These are phyloP conservation scores for Piezodorus guildinii DNA, from an alignment of 1,140 invertebrate species.

Conservation along the genomic window DNA sequence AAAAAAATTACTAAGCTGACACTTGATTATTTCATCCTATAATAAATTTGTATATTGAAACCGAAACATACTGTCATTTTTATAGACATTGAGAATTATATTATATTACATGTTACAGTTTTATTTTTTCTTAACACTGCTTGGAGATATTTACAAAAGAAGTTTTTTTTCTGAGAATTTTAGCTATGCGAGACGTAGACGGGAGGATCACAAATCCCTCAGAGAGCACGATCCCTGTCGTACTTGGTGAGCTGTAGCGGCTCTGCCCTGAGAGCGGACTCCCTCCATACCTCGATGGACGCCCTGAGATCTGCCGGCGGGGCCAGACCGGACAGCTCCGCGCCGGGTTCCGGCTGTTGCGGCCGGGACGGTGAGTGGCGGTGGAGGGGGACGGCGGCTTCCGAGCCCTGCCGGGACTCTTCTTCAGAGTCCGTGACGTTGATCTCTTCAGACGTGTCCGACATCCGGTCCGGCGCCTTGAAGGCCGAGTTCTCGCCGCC, in stretches of 20 bases:
- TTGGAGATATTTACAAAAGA: too few species aligned
- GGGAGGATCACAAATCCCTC: background rate
- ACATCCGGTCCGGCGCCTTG: constrained; percentile 42
- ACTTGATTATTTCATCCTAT: too few species aligned
- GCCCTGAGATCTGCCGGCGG: constrained; percentile 20
- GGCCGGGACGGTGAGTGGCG: background rate
- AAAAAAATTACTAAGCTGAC: too few species aligned
- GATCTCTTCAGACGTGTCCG: constrained; percentile 31
- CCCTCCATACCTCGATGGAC: constrained; percentile 27
- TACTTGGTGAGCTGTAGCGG: constrained; percentile 29
- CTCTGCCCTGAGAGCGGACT: constrained; percentile 26
- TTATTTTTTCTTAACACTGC: too few species aligned
- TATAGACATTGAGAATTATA: too few species aligned
- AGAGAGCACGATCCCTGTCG: constrained; percentile 25
- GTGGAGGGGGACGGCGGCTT: background rate
- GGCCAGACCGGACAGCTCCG: background rate
- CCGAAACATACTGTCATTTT: too few species aligned
- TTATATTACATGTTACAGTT: too few species aligned
- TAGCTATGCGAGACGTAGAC: too few species aligned
- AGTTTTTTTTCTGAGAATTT: too few species aligned
- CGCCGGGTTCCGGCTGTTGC: background rate
- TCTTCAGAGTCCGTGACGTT: constrained; percentile 32
- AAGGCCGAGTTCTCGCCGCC: constrained; percentile 83
- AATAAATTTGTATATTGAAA: too few species aligned
- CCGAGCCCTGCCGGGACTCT: background rate